Conservation (phyloP, 2,888 invertebrate genomes). For the Dynastes tityus region DNA sequence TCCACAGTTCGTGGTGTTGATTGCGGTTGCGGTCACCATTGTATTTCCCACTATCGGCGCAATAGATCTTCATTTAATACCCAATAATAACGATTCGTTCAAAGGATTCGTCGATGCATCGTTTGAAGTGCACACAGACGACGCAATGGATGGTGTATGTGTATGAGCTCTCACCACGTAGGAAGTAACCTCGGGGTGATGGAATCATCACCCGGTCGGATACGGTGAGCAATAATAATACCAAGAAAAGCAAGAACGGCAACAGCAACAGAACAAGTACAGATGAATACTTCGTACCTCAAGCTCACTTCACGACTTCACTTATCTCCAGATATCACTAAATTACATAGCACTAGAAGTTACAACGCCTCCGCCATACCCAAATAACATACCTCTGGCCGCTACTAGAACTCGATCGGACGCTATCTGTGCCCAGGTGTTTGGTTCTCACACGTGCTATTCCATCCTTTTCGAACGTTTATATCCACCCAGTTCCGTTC, state of each 20-base stretch:
- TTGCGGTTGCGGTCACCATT: constrained; percentile 47
- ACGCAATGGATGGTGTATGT: neutral
- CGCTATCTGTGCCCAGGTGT: constrained; percentile 65
- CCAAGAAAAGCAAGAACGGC: constrained; percentile 29
- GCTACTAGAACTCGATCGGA: constrained; percentile 58
- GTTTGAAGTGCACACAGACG: neutral
- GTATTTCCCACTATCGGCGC: constrained; percentile 40
- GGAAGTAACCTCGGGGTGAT: constrained; percentile 50
- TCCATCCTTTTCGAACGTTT: constrained; percentile 36
- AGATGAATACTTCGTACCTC: constrained; percentile 43
- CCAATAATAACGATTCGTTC: constrained; percentile 32
- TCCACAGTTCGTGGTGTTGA: constrained; percentile 42
- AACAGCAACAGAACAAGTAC: constrained; percentile 35
- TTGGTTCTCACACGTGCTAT: constrained; percentile 69
- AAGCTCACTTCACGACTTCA: constrained; percentile 54
- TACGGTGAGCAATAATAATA: constrained; percentile 38
- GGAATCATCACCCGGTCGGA: constrained; percentile 46
- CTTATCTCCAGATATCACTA: constrained; percentile 60
- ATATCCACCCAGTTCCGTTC: constrained; percentile 70
- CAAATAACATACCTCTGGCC: constrained; percentile 58
- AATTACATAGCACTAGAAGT: constrained; percentile 60
- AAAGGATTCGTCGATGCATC: constrained; percentile 1
- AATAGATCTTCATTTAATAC: constrained; percentile 46
- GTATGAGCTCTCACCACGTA: constrained; percentile 43
- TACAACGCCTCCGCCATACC: constrained; percentile 59